Evolutionary conservation across 1,140 invertebrate genomes (phyloP).

Genomic region (Thaumetopoea pityocampa): DNA sequence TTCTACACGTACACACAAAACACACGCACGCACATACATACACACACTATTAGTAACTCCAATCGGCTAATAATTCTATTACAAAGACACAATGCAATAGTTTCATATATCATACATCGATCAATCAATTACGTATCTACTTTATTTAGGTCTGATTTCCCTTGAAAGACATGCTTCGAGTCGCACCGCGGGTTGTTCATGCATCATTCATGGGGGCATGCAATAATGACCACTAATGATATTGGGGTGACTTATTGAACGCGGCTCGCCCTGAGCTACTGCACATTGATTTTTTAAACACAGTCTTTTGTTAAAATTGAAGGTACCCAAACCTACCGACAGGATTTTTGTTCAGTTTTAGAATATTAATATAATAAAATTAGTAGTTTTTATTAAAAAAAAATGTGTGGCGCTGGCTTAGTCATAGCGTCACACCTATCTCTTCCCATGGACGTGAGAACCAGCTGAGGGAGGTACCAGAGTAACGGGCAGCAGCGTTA

Average conservation of each 20-base stretch:
- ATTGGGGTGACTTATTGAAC: slow-evolving; percentile 17
- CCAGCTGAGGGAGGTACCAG: too few relatives aligned
- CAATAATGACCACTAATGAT: slow-evolving; percentile 52
- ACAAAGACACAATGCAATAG: slow-evolving; percentile 1
- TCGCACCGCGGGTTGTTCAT: slow-evolving; percentile 48
- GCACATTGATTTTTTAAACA: slow-evolving; percentile 5
- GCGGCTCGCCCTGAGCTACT: not conserved
- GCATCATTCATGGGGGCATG: slow-evolving; percentile 44
- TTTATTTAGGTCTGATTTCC: slow-evolving; percentile 45
- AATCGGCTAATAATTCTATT: slow-evolving; percentile 12
- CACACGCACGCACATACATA: too few relatives aligned
- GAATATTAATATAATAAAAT: too few relatives aligned
- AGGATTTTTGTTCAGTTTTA: too few relatives aligned
- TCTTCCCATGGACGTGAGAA: too few relatives aligned
- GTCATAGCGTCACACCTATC: too few relatives aligned
- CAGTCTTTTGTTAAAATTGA: slow-evolving; percentile 7
- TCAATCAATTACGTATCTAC: slow-evolving; percentile 35
- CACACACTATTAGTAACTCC: too few relatives aligned
- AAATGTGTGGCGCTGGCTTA: too few relatives aligned
- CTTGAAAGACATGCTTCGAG: slow-evolving; percentile 31
- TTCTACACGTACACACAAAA: too few relatives aligned
- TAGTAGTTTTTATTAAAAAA: too few relatives aligned
- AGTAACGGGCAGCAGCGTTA: too few relatives aligned
- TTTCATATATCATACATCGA: slow-evolving; percentile 10
- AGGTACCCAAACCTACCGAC: too few relatives aligned